Evolutionary conservation across 1,140 invertebrate species (phyloP), one percentile per base, ranked within the genome.

Genomic region (Hylaeus volcanicus): DNA sequence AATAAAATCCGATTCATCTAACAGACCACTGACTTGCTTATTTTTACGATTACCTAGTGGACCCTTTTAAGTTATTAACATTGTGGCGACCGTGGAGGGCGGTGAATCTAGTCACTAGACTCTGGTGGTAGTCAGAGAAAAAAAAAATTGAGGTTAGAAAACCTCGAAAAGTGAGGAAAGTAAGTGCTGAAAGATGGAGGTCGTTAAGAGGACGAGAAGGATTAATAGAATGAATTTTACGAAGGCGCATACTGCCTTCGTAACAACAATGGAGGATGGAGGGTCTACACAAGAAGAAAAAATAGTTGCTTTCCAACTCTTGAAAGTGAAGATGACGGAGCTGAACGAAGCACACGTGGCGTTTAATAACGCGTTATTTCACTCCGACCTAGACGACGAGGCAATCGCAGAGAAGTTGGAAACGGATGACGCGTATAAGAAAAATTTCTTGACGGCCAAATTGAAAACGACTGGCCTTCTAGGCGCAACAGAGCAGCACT

Each of bases 391-490:
- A 15, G 51, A 73, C 0, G 81, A 83, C 11, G 64, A 64, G 4
- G 39, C 53, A 8, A 84, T 83, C 39, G 39, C 8, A 14, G 66
- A 43, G 58, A 79, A 87, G 65, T 69, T 85, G 11, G 77, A 84
- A 43, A 56, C 70, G 43, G 72, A 84, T 43, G 78, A 84, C 9
- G 39, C 39, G 8, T 87, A 87, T n/a, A 85, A 85, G 48, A 41
- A 45, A 12, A 77, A 72, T 1, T 87, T 76, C 45, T 51, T 79
- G 8, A 70, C 5, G 43, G 68, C 74, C 26, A 80, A 81, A 37
- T 66, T 70, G 61, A 76, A 53, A 26, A 72, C 77, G 43, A 2
- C 39, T 26, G 12, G 56, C 41, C 39, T 63, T 5, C 11, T 58
- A 15, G 53, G 15, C 14, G n/a, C 56, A 15, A 41, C 39, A 77